Conservation (phyloP, 1,140 invertebrate genomes). For the Habropoda laboriosa region DNA sequence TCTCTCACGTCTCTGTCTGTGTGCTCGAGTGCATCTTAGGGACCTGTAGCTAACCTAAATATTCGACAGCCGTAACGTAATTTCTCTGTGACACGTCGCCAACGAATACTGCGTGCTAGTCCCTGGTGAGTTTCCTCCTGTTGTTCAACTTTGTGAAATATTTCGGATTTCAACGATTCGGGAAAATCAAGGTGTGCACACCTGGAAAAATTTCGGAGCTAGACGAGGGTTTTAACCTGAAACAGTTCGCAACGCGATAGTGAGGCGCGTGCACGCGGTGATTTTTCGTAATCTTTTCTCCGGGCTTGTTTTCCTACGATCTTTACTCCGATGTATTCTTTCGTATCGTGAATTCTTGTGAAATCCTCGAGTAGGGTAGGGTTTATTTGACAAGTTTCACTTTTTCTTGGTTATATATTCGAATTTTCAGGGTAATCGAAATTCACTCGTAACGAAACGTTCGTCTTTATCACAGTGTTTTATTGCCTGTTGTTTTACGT, state of each 20-base stretch:
- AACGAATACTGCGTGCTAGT: slow-evolving; percentile 48
- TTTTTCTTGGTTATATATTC: neutral
- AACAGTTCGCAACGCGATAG: neutral
- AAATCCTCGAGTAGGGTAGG: neutral
- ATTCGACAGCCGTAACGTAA: slow-evolving; percentile 65
- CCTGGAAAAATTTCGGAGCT: neutral
- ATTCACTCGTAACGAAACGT: neutral
- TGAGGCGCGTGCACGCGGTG: slow-evolving; percentile 29
- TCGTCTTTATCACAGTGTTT: neutral
- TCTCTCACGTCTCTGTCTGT: neutral
- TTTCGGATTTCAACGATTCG: neutral
- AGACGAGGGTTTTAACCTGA: slow-evolving; percentile 4
- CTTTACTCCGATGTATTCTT: neutral
- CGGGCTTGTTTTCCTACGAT: neutral
- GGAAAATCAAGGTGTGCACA: neutral
- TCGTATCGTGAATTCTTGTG: too few species aligned
- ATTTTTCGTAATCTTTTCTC: neutral
- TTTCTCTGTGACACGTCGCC: slow-evolving; percentile 64
- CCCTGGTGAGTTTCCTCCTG: slow-evolving; percentile 19
- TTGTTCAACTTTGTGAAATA: too few species aligned
- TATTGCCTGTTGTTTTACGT: neutral
- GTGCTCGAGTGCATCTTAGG: slow-evolving; percentile 38
- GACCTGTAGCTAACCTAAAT: slow-evolving; percentile 63
- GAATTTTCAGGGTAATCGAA: neutral
- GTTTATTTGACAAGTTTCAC: too few species aligned